Evolutionary conservation across 2,888 invertebrate genomes (phyloP).

Genomic region (Cheilosia vernalis): DNA sequence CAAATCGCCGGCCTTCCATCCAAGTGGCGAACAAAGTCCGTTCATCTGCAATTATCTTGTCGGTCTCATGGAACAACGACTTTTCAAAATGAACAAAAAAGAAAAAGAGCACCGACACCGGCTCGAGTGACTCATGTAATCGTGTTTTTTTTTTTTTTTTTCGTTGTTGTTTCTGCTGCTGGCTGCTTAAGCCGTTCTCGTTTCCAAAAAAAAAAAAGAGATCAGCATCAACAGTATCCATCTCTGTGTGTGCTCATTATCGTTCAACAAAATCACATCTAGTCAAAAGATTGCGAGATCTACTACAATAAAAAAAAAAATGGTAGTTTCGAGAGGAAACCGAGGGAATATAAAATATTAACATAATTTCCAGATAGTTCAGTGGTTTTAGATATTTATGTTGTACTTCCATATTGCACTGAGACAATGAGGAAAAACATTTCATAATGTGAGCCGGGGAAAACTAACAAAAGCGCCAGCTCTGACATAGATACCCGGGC

Average conservation of each 20-base stretch:
- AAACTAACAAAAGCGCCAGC: constrained; percentile 32
- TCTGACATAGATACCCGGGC: constrained; percentile 53
- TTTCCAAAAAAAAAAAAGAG: constrained; percentile 32
- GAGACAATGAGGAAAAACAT: constrained; percentile 66
- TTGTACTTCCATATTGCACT: constrained; percentile 33
- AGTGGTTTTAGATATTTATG: constrained; percentile 66
- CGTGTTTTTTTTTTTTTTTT: constrained; percentile 25
- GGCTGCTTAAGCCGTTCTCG: constrained; percentile 41
- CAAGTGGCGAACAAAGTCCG: constrained; percentile 62
- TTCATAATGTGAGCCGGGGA: constrained; percentile 65
- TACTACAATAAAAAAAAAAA: constrained; percentile 9
- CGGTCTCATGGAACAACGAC: constrained; percentile 74
- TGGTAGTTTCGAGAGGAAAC: constrained; percentile 42
- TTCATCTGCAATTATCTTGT: constrained; percentile 73
- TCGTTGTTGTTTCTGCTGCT: not conserved
- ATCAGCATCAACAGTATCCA: constrained; percentile 50
- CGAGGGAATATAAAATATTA: constrained; percentile 61
- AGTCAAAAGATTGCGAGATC: constrained; percentile 38
- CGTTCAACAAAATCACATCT: constrained; percentile 58
- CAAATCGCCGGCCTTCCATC: constrained; percentile 49
- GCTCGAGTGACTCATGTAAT: constrained; percentile 69
- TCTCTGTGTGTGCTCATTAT: constrained; percentile 41
- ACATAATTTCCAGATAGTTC: constrained; percentile 68
- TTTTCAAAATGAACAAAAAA: constrained; percentile 49
- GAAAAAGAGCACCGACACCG: constrained; percentile 52